Evolutionary conservation across 1,140 invertebrate genomes (phyloP), one percentile per base, ranked within the genome.

Genomic region (Vanessa atalanta): DNA sequence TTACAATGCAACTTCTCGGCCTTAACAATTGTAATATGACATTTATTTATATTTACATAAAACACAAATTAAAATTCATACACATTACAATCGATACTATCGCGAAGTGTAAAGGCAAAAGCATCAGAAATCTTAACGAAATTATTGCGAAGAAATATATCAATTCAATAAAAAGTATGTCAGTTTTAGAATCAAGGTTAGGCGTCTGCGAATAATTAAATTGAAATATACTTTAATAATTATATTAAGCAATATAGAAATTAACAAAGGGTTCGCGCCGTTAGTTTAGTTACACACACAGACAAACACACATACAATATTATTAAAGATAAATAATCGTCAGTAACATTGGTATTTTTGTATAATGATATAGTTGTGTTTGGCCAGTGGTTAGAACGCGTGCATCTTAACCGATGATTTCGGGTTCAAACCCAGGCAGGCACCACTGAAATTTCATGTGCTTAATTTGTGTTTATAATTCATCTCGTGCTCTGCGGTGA

Each of bases 161-260:
- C 1, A 53, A 16, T n/a, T 53, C 1, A 50, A 15, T 66, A 20
- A 71, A 79, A 79, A 76, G 74, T 79, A 74, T 77, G 75, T 57
- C 78, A 64, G 37, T 50, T 26, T 69, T 79, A 74, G 65, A 74
- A 60, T 74, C 78, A 77, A 69, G 78, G 78, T 51, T 71, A 70
- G 23, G 64, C 67, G 55, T 53, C 64, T 64, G 47, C 20, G 50
- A 70, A 55, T 75, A 65, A 66, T 76, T 72, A 68, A 55, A 63
- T 55, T 65, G 72, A 65, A 76, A 65, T 65, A 47, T n/a, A 66
- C 31, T 11, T 51, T 50, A 51, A 31, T 66, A 51, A 31, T 51
- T 66, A 31, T 37, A 51, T 66, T 66, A 9, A 66, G 20, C 5
- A 66, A 51, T 66, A 47, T 20, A 20, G 20, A 65, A 20, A 26